These are phyloP conservation scores for Dolichopus griseipennis DNA, from an alignment of 2,888 invertebrate species.

Conservation along the genomic window DNA sequence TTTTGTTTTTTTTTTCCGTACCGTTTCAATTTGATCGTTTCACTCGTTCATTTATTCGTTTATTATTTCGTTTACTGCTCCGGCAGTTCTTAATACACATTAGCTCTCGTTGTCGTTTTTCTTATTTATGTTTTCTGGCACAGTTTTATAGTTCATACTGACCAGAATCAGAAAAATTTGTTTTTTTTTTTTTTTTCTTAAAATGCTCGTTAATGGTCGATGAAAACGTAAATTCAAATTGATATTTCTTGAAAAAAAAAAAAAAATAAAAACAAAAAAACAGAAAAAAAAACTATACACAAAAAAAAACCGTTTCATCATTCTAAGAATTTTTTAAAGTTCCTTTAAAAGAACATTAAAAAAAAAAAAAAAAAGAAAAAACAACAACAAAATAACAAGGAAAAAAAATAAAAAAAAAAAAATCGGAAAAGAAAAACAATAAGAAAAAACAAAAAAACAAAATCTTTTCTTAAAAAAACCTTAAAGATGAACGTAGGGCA, in stretches of 20 bases:
- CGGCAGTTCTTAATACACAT: no score
- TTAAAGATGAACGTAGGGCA: constrained; percentile 6
- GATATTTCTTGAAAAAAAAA: constrained; percentile 3
- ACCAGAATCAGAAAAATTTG: no score
- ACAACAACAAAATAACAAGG: no score
- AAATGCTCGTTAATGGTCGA: constrained; percentile 6
- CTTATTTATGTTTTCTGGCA: constrained; percentile 6
- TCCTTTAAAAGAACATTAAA: constrained; percentile 6
- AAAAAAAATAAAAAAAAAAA: no score
- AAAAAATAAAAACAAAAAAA: no score
- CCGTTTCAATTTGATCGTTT: no score
- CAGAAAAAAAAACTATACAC: no score
- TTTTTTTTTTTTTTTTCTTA: constrained; percentile 5
- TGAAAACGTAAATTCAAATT: constrained; percentile 6
- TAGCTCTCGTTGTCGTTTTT: not conserved
- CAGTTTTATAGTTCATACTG: constrained; percentile 6
- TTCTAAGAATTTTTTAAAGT: constrained; percentile 6
- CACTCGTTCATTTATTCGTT: no score
- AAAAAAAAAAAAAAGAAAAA: not conserved
- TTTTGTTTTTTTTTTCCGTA: no score
- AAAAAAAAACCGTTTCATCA: not conserved
- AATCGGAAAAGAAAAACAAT: not conserved
- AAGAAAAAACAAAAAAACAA: not conserved
- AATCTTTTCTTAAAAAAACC: not conserved
- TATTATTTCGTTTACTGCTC: no score